phyloP scores from a whole-genome alignment of 2,113 vertebrate genomes.

The Polypterus senegalus region DNA sequence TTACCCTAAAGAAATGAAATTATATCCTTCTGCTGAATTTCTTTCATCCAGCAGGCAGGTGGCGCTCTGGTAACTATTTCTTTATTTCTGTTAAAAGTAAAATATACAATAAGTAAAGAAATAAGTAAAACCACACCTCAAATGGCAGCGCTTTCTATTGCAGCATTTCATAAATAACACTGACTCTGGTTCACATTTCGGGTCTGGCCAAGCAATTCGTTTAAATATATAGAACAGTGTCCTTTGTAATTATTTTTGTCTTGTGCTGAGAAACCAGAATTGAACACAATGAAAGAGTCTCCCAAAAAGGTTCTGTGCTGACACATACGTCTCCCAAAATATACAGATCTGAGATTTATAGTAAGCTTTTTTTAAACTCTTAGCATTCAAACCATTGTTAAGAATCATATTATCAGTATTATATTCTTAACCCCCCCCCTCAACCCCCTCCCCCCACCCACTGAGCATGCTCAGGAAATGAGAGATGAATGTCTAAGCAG shows the following conservation, averaged over 20 bases:
- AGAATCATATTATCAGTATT: conserved; percentile 52
- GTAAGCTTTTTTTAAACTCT: conserved; percentile 54
- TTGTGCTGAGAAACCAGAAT: conserved; percentile 65
- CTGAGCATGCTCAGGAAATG: conserved; percentile 58
- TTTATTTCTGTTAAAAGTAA: no score
- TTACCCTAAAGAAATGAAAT: conserved; percentile 47
- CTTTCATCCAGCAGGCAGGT: conserved; percentile 40
- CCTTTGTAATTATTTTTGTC: conserved; percentile 35
- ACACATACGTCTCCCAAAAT: conserved; percentile 44
- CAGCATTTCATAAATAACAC: conserved; percentile 24
- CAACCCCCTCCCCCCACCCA: conserved; percentile 22
- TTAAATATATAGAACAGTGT: conserved; percentile 28
- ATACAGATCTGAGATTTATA: conserved; percentile 68
- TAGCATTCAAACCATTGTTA: conserved; percentile 62
- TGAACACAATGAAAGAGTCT: conserved; percentile 42
- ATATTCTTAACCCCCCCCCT: conserved; percentile 41
- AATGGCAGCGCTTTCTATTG: no score
- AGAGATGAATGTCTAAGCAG: no score
- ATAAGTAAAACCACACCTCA: no score
- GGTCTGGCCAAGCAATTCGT: conserved; percentile 33
- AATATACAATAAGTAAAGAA: no score
- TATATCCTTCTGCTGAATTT: conserved; percentile 47
- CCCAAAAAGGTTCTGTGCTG: conserved; percentile 59
- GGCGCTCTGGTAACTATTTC: conserved; percentile 23
- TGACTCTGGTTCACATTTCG: conserved; percentile 32